Evolutionary conservation across 2,113 vertebrate genomes (phyloP).

Genomic region (Tretioscincus oriximinensis): DNA sequence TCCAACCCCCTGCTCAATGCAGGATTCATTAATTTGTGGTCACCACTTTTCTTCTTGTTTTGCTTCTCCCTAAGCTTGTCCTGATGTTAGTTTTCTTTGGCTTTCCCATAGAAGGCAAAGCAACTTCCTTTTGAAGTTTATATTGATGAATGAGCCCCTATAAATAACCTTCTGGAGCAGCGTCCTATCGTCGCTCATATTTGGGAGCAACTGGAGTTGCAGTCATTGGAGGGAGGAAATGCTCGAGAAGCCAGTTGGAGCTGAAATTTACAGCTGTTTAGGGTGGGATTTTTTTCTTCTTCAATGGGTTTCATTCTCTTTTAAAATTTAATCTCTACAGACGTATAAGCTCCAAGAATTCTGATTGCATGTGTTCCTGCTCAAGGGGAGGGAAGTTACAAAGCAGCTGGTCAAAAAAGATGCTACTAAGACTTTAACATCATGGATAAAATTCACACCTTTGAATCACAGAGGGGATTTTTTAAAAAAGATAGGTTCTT

Average conservation of each 20-base stretch:
- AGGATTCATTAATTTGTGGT: slow-evolving; percentile 68
- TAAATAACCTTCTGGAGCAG: slow-evolving; percentile 76
- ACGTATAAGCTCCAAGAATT: slow-evolving; percentile 74
- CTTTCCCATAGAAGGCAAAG: slow-evolving; percentile 73
- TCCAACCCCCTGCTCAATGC: too few species aligned
- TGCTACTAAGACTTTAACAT: slow-evolving; percentile 9
- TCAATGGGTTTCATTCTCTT: slow-evolving; percentile 75
- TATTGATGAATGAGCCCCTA: slow-evolving; percentile 80
- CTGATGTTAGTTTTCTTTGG: slow-evolving; percentile 76
- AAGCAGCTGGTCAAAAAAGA: slow-evolving; percentile 37
- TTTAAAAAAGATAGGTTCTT: not conserved
- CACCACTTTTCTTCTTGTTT: slow-evolving; percentile 33
- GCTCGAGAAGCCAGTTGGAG: not conserved
- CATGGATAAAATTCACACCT: not conserved
- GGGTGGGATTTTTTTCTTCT: slow-evolving; percentile 58
- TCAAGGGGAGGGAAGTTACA: slow-evolving; percentile 57
- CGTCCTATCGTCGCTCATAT: slow-evolving; percentile 67
- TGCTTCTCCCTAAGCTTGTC: slow-evolving; percentile 69
- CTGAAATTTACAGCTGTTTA: slow-evolving; percentile 62
- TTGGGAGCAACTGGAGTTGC: slow-evolving; percentile 71
- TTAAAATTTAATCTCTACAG: slow-evolving; percentile 74
- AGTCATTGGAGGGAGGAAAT: slow-evolving; percentile 48
- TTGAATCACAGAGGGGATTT: not conserved
- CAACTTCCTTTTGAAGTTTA: slow-evolving; percentile 79
- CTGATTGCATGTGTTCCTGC: slow-evolving; percentile 72